These are phyloP conservation scores for Fopius arisanus DNA, from an alignment of 1,140 invertebrate genomes.

Conservation along the genomic window DNA sequence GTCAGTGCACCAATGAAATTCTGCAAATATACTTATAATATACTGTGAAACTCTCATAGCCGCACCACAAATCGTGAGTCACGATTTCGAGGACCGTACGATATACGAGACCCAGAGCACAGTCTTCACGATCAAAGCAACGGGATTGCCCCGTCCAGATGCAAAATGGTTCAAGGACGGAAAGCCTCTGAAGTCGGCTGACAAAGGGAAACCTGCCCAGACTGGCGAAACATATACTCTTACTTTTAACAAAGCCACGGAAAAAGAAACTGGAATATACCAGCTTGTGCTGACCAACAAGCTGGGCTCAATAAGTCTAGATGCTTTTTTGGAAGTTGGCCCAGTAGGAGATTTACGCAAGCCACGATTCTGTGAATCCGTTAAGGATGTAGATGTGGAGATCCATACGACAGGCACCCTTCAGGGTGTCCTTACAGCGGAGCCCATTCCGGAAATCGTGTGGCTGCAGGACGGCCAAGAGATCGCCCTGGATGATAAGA, in stretches of 20 bases:
- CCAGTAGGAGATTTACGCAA: constrained; percentile 77
- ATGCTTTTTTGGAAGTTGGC: constrained; percentile 75
- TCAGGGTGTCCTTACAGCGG: constrained; percentile 79
- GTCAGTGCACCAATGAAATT: neutral
- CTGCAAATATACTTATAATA: neutral
- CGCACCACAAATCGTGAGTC: constrained; percentile 75
- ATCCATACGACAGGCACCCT: constrained; percentile 78
- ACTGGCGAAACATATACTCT: constrained; percentile 78
- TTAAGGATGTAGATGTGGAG: constrained; percentile 74
- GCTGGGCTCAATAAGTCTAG: constrained; percentile 75
- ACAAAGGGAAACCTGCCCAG: constrained; percentile 71
- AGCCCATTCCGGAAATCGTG: constrained; percentile 73
- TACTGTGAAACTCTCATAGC: constrained; percentile 65
- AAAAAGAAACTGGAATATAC: constrained; percentile 81
- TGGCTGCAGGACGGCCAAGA: constrained; percentile 67
- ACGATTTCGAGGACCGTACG: constrained; percentile 76
- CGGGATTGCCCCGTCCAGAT: constrained; percentile 77
- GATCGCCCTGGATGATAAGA: constrained; percentile 58
- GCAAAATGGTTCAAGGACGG: constrained; percentile 82
- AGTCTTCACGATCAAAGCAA: constrained; percentile 75
- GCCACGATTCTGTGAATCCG: constrained; percentile 75
- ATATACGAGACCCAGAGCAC: constrained; percentile 79
- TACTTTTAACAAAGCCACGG: constrained; percentile 72
- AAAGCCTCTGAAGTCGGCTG: constrained; percentile 69
- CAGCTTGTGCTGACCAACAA: constrained; percentile 78